phyloP scores from a whole-genome alignment of 2,888 invertebrate species.

The Trypoxylon attenuatum region DNA sequence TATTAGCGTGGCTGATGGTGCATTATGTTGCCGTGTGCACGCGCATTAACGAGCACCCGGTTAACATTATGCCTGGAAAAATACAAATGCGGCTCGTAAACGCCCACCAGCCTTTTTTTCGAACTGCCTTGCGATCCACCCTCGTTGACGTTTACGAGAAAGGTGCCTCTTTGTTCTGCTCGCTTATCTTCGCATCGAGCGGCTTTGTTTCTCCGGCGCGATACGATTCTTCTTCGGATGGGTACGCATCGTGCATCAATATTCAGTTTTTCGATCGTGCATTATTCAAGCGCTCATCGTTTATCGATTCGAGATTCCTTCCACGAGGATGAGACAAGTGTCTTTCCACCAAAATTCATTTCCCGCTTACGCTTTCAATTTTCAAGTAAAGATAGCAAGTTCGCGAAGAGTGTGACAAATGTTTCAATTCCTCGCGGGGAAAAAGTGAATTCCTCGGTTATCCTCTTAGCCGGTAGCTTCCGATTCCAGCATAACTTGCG shows the following conservation, averaged over 20 bases:
- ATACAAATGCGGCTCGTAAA: slow-evolving; percentile 36
- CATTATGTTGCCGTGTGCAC: slow-evolving; percentile 63
- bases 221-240: slow-evolving; percentile 14
- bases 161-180: not conserved
- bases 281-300: slow-evolving; percentile 40
- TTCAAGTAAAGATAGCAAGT: not conserved
- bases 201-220: slow-evolving; percentile 13
- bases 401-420: no score
- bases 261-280: slow-evolving; percentile 48
- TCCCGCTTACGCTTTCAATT: no score
- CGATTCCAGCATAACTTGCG: slow-evolving; percentile 31
- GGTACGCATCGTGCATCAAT: slow-evolving; percentile 32
- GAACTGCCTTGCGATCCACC: slow-evolving; percentile 8
- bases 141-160: slow-evolving; percentile 4
- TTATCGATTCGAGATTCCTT: slow-evolving; percentile 22
- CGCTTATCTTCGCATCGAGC: slow-evolving; percentile 32
- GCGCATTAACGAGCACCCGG: slow-evolving; percentile 67
- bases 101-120: slow-evolving; percentile 34
- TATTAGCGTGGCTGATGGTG: slow-evolving; percentile 67
- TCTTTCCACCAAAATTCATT: no score
- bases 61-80: slow-evolving; percentile 31
- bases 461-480: slow-evolving; percentile 25
- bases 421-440: slow-evolving; percentile 22
- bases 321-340: slow-evolving; percentile 39
- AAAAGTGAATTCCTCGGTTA: slow-evolving; percentile 35